Evolutionary conservation across 1,140 invertebrate genomes (phyloP).

Genomic region (Diorhabda sublineata): DNA sequence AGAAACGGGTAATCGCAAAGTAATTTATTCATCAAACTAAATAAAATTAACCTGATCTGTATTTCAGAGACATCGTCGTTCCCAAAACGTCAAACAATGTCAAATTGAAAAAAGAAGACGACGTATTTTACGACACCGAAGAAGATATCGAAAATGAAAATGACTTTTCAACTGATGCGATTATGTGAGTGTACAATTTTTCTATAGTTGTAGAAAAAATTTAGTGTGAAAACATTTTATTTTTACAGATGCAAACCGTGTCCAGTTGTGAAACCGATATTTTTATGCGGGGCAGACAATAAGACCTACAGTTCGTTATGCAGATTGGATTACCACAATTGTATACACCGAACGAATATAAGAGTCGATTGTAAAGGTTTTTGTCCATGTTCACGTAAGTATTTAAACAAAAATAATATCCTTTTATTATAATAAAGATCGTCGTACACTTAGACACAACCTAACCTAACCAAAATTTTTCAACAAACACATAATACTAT

Average conservation of each 20-base stretch:
- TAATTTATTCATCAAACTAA: background rate
- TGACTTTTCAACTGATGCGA: conserved; percentile 53
- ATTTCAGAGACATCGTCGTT: conserved; percentile 57
- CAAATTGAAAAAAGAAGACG: conserved; percentile 55
- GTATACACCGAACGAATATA: conserved; percentile 75
- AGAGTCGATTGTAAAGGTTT: conserved; percentile 81
- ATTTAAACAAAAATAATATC: conserved; percentile 17
- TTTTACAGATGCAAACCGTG: conserved; percentile 71
- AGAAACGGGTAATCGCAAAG: conserved; percentile 67
- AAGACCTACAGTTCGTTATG: conserved; percentile 88
- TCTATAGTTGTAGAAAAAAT: no score
- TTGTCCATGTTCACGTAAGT: conserved; percentile 79
- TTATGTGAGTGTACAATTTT: conserved; percentile 45
- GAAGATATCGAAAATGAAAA: conserved; percentile 62
- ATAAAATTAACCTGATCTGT: background rate
- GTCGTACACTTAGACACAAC: no score
- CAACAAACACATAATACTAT: no score
- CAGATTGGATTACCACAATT: conserved; percentile 87
- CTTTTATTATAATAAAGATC: no score
- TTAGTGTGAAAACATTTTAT: conserved; percentile 13
- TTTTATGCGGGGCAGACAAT: conserved; percentile 87
- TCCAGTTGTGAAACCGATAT: conserved; percentile 72
- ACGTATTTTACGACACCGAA: conserved; percentile 68
- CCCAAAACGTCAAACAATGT: conserved; percentile 57
- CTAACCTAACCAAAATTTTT: no score